Evolutionary conservation across 2,797 vertebrate genomes (phyloP), one percentile per base, ranked within the genome.

Genomic region (Orestias chungarensis): DNA sequence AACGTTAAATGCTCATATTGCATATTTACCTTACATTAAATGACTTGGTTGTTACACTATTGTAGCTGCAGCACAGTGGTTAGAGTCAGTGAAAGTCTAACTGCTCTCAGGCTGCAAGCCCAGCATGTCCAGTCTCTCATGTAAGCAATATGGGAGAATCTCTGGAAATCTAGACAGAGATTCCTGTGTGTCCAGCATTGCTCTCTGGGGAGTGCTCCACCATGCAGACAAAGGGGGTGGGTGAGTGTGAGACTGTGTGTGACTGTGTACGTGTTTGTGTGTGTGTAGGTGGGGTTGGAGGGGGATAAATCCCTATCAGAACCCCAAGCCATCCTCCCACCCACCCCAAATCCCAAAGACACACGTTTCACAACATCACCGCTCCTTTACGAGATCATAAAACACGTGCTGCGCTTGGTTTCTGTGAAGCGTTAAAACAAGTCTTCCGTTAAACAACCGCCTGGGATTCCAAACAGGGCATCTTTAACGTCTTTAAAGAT

Each of bases 311-410:
- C 93, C 92, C 92, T 86, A 93, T 93, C 93, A 92, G 87, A 91
- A 83, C 83, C 76, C 85, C 84, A 85, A 78, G 77, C 79, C 74
- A 71, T 79, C 74, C 64, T 68, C 78, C 73, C 66, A 66, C 68
- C 81, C 75, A 62, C 78, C 76, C 80, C 74, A 79, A 64, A 82
- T 82, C 82, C 78, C 89, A 86, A 82, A 91, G 82, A 93, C 89
- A 92, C 89, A 93, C 89, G 90, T 94, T 95, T 94, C 93, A 93
- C 93, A 94, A 94, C 91, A 94, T 94, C 89, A 67, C 91, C 91
- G 91, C 90, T 93, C 88, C 84, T 95, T 94, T 94, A 95, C 88
- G 88, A 93, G 91, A 93, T 89, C 92, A 93, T 94, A 94, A 95
- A 95, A 94, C 93, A 94, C 83, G 88, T 88, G 93, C 88, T 78